A percentile compares a stretch with the other conserved stretches of the same genome.
Conservation (phyloP, 2,113 vertebrate genomes). For the Balaenoptera acutorostrata region DNA sequence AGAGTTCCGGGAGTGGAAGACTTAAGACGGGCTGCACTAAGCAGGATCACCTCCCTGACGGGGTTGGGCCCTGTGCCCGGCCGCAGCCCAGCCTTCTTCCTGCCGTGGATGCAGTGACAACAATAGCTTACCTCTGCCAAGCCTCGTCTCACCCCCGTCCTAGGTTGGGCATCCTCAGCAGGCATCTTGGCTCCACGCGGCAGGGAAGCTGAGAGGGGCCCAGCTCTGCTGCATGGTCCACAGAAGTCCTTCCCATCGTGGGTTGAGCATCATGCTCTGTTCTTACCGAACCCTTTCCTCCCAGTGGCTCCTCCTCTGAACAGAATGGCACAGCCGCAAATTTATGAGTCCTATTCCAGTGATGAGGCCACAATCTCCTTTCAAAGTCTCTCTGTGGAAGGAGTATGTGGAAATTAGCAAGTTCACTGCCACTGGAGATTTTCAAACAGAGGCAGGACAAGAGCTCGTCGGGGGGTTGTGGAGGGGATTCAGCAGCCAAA, state of each 20-base stretch:
- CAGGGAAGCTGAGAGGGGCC: not conserved
- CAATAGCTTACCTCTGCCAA: not conserved
- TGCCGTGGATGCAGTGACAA: not conserved
- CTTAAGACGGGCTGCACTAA: too few species aligned
- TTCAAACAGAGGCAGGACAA: not conserved
- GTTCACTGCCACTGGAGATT: not conserved
- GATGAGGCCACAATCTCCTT: not conserved
- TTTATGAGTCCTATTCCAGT: not conserved
- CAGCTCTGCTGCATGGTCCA: not conserved
- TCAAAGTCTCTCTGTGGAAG: not conserved
- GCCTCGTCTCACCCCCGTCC: not conserved
- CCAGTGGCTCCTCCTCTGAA: not conserved
- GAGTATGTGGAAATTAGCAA: not conserved
- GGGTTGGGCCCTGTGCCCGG: too few species aligned
- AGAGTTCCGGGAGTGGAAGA: not conserved
- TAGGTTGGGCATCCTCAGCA: not conserved
- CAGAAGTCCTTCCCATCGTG: not conserved
- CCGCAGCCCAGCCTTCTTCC: not conserved
- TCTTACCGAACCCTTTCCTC: not conserved
- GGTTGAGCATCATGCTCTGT: not conserved
- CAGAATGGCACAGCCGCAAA: not conserved
- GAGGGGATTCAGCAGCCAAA: not conserved
- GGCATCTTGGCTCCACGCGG: too few species aligned
- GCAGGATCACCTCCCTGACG: not conserved
- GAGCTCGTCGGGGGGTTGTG: not conserved